Conservation (phyloP, 2,113 vertebrate genomes). For the Elaphurus davidianus region DNA sequence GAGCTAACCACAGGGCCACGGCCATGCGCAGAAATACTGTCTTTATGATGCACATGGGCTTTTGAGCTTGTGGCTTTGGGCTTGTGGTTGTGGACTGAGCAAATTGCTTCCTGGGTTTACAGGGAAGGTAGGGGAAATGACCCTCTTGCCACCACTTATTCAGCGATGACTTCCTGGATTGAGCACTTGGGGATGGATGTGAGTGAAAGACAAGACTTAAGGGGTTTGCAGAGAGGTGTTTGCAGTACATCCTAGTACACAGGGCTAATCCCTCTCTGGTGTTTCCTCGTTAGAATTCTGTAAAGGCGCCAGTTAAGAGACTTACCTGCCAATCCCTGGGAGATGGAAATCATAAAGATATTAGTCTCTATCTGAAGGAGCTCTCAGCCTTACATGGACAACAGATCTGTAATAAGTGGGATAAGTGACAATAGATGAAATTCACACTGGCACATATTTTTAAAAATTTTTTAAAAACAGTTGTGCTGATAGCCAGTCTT, state of each 20-base stretch:
- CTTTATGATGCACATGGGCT: constrained; percentile 17
- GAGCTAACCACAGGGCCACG: background rate
- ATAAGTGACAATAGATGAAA: background rate
- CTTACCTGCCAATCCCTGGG: background rate
- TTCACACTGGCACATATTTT: background rate
- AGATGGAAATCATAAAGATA: background rate
- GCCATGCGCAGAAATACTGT: background rate
- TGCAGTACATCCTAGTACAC: background rate
- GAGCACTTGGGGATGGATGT: background rate
- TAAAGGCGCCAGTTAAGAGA: background rate
- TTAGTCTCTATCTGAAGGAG: background rate
- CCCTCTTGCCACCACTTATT: constrained; percentile 45
- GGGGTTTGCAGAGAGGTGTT: background rate
- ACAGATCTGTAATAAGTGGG: background rate
- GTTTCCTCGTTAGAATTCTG: background rate
- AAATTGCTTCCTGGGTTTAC: constrained; percentile 60
- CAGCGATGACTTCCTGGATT: background rate
- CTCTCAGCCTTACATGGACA: background rate
- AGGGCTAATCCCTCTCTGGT: background rate
- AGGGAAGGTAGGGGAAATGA: constrained; percentile 8
- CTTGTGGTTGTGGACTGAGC: constrained; percentile 62
- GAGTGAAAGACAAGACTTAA: background rate
- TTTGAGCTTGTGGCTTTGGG: constrained; percentile 57
- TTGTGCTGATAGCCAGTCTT: background rate
- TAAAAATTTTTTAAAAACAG: background rate